phyloP scores from a whole-genome alignment of 1,140 invertebrate genomes.

The Ceratitis capitata region DNA sequence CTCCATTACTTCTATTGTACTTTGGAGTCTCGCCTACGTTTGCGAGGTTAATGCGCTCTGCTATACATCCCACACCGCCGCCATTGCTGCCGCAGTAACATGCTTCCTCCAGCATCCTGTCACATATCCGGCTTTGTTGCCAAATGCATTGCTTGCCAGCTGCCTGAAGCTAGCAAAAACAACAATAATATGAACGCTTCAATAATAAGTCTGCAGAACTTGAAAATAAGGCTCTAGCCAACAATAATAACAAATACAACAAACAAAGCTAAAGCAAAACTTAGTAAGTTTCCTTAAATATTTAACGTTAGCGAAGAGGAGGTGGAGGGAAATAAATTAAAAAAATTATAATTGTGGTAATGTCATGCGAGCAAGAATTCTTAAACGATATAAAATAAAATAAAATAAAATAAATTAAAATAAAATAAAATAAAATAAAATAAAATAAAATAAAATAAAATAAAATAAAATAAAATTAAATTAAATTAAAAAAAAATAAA shows the following conservation, averaged over 20 bases:
- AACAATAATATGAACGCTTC: background rate
- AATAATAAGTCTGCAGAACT: background rate
- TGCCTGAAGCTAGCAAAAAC: background rate
- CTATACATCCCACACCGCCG: background rate
- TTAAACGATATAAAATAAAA: no score
- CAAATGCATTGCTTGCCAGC: conserved; percentile 2
- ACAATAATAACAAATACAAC: background rate
- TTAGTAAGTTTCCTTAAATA: conserved; percentile 3
- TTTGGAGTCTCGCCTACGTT: background rate
- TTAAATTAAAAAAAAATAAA: no score
- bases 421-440: no score
- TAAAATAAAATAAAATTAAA: no score
- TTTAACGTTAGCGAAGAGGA: background rate
- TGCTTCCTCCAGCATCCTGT: background rate
- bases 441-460: no score
- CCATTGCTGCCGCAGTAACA: background rate
- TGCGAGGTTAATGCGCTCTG: conserved; percentile 23
- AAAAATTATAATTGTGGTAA: no score
- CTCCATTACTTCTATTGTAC: background rate
- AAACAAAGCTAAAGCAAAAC: background rate
- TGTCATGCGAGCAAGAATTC: no score
- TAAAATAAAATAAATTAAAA: no score
- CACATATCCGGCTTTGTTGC: conserved; percentile 11
- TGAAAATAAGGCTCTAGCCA: background rate
- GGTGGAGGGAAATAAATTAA: no score